phyloP scores from a whole-genome alignment of 2,797 vertebrate species.

The Gambusia yucatana region DNA sequence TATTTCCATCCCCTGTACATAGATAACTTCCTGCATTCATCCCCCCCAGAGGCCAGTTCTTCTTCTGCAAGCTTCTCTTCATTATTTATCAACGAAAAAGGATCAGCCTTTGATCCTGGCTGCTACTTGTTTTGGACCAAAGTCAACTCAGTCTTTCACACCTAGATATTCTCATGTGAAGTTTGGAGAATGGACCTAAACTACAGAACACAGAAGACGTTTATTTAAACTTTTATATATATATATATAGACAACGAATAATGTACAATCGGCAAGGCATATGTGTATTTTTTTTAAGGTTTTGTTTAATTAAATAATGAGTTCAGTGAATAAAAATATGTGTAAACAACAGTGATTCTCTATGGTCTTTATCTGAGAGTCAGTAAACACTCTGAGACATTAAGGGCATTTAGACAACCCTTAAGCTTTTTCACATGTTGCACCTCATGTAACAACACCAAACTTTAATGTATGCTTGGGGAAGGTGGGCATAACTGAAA shows the following conservation, averaged over 20 bases:
- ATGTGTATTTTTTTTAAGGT: neutral
- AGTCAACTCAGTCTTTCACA: neutral
- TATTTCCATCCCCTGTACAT: neutral
- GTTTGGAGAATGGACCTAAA: neutral
- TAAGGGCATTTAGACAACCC: neutral
- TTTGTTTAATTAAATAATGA: neutral
- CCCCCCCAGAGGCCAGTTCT: neutral
- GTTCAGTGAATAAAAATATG: neutral
- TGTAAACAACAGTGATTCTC: neutral
- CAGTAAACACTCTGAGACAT: neutral
- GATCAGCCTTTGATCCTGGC: neutral
- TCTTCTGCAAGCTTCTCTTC: neutral
- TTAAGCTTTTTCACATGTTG: neutral
- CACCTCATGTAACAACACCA: neutral
- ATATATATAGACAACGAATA: neutral
- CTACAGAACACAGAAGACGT: slow-evolving; percentile 7
- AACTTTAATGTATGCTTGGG: neutral
- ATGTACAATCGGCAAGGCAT: neutral
- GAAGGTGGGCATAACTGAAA: neutral
- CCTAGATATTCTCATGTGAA: neutral
- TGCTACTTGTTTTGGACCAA: neutral
- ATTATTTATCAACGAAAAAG: slow-evolving; percentile 13
- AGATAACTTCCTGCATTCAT: neutral
- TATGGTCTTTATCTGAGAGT: neutral
- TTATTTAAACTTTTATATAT: slow-evolving; percentile 1